Evolutionary conservation across 1,140 invertebrate genomes (phyloP), one percentile per base, ranked within the genome.

Genomic region (Ladona fulva): DNA sequence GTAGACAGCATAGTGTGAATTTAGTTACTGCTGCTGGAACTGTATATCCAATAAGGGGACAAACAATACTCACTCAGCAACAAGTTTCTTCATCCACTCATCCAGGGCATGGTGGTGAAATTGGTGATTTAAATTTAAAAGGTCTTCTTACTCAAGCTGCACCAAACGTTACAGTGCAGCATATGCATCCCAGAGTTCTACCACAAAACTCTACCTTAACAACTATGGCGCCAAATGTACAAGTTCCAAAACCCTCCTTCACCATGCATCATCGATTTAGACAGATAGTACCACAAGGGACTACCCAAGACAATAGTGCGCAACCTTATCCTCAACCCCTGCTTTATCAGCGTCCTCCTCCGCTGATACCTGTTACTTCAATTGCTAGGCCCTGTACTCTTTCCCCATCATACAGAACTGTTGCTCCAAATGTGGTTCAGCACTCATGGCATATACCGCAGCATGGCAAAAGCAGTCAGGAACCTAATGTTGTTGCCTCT

Each of bases 401-500:
- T 76, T n/a, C 76, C 10, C 7, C 44, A 25, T 24, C 79, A 77
- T n/a, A 76, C 24, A 59, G 42, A 24, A 37, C 29, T 44, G 8
- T 44, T n/a, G 66, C 59, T 42, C 25, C 76, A 59, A 24, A 5
- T 0, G 25, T 42, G 16, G 11, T 42, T 8, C 42, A 19, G 24
- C 42, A 8, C 1, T 77, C 44, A 5, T 91, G 90, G 90, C 90
- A 91, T 83, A 91, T 89, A 78, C 90, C 90, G 77, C 90, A 91
- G 83, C 86, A 85, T 3, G 52, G 12, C 14, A 66, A 66, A 3
- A 66, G 16, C 52, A 19, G 16, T 66, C 52, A 12, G n/a, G 52
- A 66, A 12, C 12, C 52, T 3, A 37, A 37, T 37, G 29, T 37
- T 37, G 29, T 37, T 37, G 3, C 52, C 5, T 5, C 16, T 6